Evolutionary conservation across 1,140 invertebrate genomes (phyloP).

Genomic region (Nylanderia fulva): DNA sequence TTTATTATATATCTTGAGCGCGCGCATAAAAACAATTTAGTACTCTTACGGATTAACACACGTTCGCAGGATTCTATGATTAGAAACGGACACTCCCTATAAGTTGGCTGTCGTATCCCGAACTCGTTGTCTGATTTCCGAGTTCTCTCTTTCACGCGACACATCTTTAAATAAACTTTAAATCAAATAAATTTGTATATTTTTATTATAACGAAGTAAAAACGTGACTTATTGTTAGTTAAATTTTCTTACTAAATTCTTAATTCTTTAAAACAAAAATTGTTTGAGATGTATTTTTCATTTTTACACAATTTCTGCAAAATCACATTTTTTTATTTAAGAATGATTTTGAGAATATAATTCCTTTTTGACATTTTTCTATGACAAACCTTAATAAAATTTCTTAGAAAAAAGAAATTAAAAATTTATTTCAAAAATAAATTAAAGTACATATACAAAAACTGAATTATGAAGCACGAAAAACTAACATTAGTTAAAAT

Average conservation of each 20-base stretch:
- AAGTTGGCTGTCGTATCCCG: constrained; percentile 25
- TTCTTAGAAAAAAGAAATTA: neutral
- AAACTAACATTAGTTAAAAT: too few species aligned
- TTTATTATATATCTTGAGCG: constrained; percentile 11
- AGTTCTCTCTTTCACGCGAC: neutral
- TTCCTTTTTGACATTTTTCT: too few species aligned
- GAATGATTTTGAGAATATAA: neutral
- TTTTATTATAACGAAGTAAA: neutral
- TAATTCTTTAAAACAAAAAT: too few species aligned
- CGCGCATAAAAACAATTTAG: constrained; percentile 63
- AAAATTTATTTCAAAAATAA: neutral
- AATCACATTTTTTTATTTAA: neutral
- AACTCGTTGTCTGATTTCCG: constrained; percentile 39
- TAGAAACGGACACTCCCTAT: constrained; percentile 64
- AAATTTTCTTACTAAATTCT: too few species aligned
- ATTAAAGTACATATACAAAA: neutral
- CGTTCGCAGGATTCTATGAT: constrained; percentile 71
- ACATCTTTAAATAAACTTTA: neutral
- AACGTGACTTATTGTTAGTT: too few species aligned
- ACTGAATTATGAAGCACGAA: neutral
- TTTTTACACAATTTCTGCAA: too few species aligned
- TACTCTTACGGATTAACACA: constrained; percentile 60
- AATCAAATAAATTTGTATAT: neutral
- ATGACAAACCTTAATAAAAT: neutral
- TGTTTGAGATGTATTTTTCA: too few species aligned